Conservation (phyloP, 2,888 invertebrate species). For the Campoplex nolae region DNA sequence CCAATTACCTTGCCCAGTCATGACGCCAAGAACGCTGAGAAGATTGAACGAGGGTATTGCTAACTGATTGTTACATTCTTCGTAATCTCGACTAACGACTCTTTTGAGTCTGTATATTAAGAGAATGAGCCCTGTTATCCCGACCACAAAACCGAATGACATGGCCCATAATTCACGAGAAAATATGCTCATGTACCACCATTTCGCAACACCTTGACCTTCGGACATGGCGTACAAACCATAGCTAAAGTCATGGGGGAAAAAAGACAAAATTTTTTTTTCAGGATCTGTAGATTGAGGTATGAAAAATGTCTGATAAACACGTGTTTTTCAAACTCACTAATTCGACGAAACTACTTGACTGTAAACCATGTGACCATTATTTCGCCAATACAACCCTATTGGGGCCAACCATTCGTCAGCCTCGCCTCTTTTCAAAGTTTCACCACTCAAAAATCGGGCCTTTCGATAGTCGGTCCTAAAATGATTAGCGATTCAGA, state of each 20-base stretch:
- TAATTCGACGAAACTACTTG: conserved; percentile 65
- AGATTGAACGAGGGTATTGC: conserved; percentile 73
- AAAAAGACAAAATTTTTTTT: neutral
- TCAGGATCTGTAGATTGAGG: neutral
- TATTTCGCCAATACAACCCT: conserved; percentile 69
- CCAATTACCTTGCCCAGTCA: conserved; percentile 76
- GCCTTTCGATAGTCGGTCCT: conserved; percentile 75
- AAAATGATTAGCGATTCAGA: conserved; percentile 38
- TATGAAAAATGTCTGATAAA: neutral
- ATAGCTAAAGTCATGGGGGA: conserved; percentile 70
- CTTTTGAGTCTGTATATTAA: conserved; percentile 71
- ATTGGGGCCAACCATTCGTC: conserved; percentile 73
- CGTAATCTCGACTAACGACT: conserved; percentile 55
- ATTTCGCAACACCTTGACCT: conserved; percentile 71
- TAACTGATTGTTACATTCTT: conserved; percentile 72
- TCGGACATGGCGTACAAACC: conserved; percentile 75
- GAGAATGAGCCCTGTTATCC: conserved; percentile 66
- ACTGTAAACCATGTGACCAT: conserved; percentile 73
- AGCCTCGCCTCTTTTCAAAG: conserved; percentile 72
- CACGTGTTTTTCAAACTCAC: conserved; percentile 54
- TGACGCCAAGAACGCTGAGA: conserved; percentile 74
- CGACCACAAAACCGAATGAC: conserved; percentile 69
- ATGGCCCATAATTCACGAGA: conserved; percentile 71
- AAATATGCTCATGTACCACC: conserved; percentile 77
- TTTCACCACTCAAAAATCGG: conserved; percentile 55